Evolutionary conservation across 2,888 invertebrate genomes (phyloP).

Genomic region (Cheilosia soror): DNA sequence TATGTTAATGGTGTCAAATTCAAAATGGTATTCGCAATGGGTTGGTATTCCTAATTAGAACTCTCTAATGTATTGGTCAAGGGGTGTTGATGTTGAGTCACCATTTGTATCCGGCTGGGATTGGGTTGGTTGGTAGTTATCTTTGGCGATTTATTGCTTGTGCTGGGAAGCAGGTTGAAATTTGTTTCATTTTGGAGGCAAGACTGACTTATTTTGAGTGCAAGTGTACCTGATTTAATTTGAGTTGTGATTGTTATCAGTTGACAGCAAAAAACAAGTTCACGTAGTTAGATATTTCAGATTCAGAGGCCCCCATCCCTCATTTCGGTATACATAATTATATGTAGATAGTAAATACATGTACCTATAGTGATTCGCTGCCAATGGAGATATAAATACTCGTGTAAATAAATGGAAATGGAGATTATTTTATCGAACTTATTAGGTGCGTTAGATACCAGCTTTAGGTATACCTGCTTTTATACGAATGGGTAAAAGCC

Average conservation of each 20-base stretch:
- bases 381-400: too few relatives aligned
- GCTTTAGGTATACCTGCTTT: too few relatives aligned
- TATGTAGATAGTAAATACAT: too few relatives aligned
- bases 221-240: neutral
- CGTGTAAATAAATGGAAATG: too few relatives aligned
- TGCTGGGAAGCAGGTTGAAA: constrained; percentile 11
- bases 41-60: constrained; percentile 49
- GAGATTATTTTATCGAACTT: too few relatives aligned
- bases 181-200: neutral
- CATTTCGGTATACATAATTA: too few relatives aligned
- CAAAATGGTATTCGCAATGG: constrained; percentile 11
- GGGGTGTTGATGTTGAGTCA: constrained; percentile 8
- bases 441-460: too few relatives aligned
- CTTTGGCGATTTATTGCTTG: neutral
- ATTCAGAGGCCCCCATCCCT: too few relatives aligned
- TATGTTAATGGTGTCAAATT: constrained; percentile 52
- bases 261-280: too few relatives aligned
- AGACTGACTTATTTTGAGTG: neutral
- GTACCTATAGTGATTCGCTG: too few relatives aligned
- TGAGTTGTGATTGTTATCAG: neutral
- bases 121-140: neutral
- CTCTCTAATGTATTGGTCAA: constrained; percentile 11
- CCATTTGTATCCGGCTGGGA: neutral
- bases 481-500: too few relatives aligned
- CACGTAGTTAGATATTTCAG: too few relatives aligned